phyloP scores from a whole-genome alignment of 2,888 invertebrate genomes.

The Trissolcus brochymenae region DNA sequence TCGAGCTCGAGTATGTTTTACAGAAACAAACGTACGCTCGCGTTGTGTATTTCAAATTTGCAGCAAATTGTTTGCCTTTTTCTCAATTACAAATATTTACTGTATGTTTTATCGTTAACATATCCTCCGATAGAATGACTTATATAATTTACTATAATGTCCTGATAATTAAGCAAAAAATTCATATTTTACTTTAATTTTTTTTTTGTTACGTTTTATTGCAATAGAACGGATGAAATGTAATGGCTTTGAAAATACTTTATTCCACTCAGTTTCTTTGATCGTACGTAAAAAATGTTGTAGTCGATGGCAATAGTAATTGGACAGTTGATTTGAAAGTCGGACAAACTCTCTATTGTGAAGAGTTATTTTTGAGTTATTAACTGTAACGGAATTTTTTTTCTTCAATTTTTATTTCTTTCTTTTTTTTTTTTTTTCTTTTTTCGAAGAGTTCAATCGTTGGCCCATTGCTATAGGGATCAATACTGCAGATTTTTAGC shows the following conservation, averaged over 20 bases:
- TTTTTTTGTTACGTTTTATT: no score
- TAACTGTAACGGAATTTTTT: constrained; percentile 6
- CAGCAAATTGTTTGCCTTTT: constrained; percentile 17
- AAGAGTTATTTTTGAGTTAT: not conserved
- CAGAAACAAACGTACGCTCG: constrained; percentile 16
- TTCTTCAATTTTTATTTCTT: not conserved
- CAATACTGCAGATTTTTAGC: constrained; percentile 38
- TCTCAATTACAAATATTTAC: constrained; percentile 32
- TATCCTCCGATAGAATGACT: not conserved
- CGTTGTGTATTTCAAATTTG: constrained; percentile 8
- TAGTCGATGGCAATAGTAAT: no score
- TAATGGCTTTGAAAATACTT: no score
- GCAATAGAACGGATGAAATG: no score
- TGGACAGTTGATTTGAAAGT: no score
- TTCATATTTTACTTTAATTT: not conserved
- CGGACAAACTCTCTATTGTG: not conserved
- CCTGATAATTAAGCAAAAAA: not conserved
- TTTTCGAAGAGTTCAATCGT: constrained; percentile 8
- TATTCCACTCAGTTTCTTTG: no score
- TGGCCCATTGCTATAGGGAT: constrained; percentile 17
- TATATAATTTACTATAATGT: not conserved
- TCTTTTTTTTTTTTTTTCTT: constrained; percentile 14
- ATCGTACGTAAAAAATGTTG: no score
- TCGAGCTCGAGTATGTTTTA: constrained; percentile 10
- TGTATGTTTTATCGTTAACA: constrained; percentile 1